phyloP scores from a whole-genome alignment of 2,888 invertebrate genomes.

The Cryptocephalus primarius region DNA sequence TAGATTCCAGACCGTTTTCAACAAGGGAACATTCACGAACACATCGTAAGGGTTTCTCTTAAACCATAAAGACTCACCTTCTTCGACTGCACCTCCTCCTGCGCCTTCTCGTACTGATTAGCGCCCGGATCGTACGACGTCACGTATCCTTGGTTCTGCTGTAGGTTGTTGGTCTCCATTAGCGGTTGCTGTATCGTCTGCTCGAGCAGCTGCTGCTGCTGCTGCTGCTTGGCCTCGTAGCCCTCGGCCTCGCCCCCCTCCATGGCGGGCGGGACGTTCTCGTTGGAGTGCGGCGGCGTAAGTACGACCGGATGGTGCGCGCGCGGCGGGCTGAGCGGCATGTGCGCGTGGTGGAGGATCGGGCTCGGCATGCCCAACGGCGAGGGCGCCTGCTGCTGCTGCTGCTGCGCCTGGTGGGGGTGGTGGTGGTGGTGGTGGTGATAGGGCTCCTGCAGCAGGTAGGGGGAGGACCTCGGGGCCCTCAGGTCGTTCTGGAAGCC shows the following conservation, averaged over 20 bases:
- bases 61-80: slow-evolving; percentile 16
- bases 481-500: slow-evolving; percentile 24
- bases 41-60: too few relatives aligned
- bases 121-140: neutral
- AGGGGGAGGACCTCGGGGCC: slow-evolving; percentile 15
- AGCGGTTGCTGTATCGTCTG: slow-evolving; percentile 4
- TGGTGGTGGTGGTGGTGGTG: slow-evolving; percentile 7
- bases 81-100: slow-evolving; percentile 23
- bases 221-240: neutral
- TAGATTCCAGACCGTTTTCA: too few relatives aligned
- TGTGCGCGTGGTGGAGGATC: slow-evolving; percentile 3
- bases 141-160: slow-evolving; percentile 3
- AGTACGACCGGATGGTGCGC: slow-evolving; percentile 10
- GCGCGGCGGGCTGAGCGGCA: slow-evolving; percentile 15
- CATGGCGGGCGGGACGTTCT: slow-evolving; percentile 21
- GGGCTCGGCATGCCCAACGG: slow-evolving; percentile 14
- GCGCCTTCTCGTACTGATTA: slow-evolving; percentile 5
- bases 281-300: slow-evolving; percentile 20
- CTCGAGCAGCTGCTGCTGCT: slow-evolving; percentile 1
- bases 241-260: neutral
- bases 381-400: slow-evolving; percentile 9
- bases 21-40: too few relatives aligned
- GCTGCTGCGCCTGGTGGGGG: slow-evolving; percentile 10
- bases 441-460: slow-evolving; percentile 15
- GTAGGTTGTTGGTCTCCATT: slow-evolving; percentile 9